phyloP scores from a whole-genome alignment of 2,888 invertebrate genomes.

The Eupithecia subumbrata region DNA sequence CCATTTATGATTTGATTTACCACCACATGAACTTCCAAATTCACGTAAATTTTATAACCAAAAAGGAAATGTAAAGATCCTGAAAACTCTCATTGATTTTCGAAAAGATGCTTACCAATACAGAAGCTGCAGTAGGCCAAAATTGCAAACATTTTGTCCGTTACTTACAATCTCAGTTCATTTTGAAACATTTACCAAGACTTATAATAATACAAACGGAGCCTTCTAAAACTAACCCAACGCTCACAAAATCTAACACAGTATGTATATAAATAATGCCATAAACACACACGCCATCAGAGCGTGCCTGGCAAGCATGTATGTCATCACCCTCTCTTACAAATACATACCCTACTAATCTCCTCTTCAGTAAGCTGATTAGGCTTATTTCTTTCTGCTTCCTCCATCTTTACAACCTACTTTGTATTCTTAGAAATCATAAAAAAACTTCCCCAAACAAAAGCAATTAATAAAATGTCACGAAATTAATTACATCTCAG shows the following conservation, averaged over 20 bases:
- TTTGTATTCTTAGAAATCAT: conserved; percentile 25
- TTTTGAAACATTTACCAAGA: neutral
- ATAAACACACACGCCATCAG: conserved; percentile 25
- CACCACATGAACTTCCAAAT: too few relatives aligned
- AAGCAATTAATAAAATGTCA: conserved; percentile 48
- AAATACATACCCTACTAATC: conserved; percentile 70
- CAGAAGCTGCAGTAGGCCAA: too few relatives aligned
- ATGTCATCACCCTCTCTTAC: conserved; percentile 2
- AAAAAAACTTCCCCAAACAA: conserved; percentile 36
- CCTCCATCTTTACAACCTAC: conserved; percentile 55
- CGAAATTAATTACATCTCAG: conserved; percentile 50
- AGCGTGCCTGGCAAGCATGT: conserved; percentile 15
- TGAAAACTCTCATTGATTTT: too few relatives aligned
- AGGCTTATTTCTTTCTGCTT: conserved; percentile 59
- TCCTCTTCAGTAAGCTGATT: conserved; percentile 76
- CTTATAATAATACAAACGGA: neutral
- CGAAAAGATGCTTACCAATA: too few relatives aligned
- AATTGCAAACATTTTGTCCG: too few relatives aligned
- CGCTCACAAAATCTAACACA: conserved; percentile 2
- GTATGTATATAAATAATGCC: neutral
- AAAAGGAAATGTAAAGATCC: too few relatives aligned
- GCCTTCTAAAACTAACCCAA: neutral
- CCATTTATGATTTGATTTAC: too few relatives aligned
- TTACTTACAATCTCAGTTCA: neutral
- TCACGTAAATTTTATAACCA: too few relatives aligned